Base-by-base conservation (phyloP, 2,888 invertebrate species). In the Tolmerus cingulatus region DNA sequence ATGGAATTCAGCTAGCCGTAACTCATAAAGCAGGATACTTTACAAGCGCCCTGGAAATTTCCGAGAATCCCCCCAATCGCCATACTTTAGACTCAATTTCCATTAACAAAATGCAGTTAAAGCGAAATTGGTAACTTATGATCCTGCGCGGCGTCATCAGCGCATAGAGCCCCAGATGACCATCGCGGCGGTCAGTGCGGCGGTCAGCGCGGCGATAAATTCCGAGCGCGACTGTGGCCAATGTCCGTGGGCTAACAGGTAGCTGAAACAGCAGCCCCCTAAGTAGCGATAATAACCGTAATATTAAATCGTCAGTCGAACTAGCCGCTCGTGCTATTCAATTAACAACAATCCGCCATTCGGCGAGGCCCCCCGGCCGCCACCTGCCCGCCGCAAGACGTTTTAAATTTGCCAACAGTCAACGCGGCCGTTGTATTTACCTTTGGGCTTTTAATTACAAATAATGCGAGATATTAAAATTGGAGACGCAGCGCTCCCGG, bases 221-320 rank as follows among this genome's bases (percentile, higher is more conserved):
- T 85, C 85, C 16, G 34, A n/a, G 51, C 34, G 51, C 16, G 55
- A 55, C 51, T 86, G 34, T 30, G 76, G 46, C 46, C 74, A 43
- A 86, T 74, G 57, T 74, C 77, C 86, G 51, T 55, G 37, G 86
- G 77, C 86, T 77, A 87, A 87, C 87, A 87, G 87, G 87, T 87
- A 87, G 87, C 87, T 87, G 40, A 87, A 87, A 87, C 79, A 46
- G 87, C 87, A 87, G 81, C 79, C 40, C 77, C 57, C 76, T 87
- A 87, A 76, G 87, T 87, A 87, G 84, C 84, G 57, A 82, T 87
- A 87, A 87, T 87, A 87, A 87, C 84, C 76, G 87, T 87, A 87
- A 87, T 87, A 82, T 76, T 82, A 84, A 84, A 87, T 76, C 77
- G 77, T 84, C 76, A 23, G 55, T 87, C 57, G 84, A 87, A 84